Evolutionary conservation across 2,888 invertebrate species (phyloP).

Genomic region (Phyllotreta cruciferae): DNA sequence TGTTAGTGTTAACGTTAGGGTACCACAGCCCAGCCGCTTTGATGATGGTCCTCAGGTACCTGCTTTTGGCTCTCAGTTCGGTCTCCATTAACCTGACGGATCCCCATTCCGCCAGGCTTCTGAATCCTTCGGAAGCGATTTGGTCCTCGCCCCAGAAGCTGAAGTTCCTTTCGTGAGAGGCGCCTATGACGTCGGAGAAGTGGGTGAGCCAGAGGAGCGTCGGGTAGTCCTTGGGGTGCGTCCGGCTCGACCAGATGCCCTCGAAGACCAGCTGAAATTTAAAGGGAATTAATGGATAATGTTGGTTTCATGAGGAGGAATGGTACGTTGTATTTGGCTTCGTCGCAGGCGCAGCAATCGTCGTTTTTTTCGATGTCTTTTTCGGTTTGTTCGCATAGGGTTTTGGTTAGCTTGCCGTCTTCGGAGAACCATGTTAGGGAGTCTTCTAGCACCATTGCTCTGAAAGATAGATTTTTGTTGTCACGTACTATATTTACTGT

Average conservation of each 20-base stretch:
- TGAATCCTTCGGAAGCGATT: conserved; percentile 87
- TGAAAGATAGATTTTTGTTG: conserved; percentile 52
- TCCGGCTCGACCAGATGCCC: conserved; percentile 94
- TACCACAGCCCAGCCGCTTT: conserved; percentile 91
- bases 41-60: conserved; percentile 80
- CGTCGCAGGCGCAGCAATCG: conserved; percentile 93
- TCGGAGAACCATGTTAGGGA: conserved; percentile 86
- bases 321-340: conserved; percentile 89
- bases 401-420: conserved; percentile 80
- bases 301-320: neutral
- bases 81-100: conserved; percentile 87
- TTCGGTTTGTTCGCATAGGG: conserved; percentile 81
- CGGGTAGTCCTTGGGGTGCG: conserved; percentile 97
- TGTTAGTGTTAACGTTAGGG: conserved; percentile 85
- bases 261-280: conserved; percentile 76
- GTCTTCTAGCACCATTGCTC: conserved; percentile 87
- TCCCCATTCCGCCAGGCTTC: conserved; percentile 85
- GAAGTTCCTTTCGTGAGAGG: conserved; percentile 87
- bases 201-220: conserved; percentile 89
- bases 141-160: conserved; percentile 92
- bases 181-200: conserved; percentile 96
- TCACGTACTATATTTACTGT: conserved; percentile 3
- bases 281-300: neutral
- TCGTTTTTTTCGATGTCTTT: conserved; percentile 65
- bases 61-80: conserved; percentile 85